phyloP scores from a whole-genome alignment of 2,113 vertebrate species.

The Nematolebias whitei region DNA sequence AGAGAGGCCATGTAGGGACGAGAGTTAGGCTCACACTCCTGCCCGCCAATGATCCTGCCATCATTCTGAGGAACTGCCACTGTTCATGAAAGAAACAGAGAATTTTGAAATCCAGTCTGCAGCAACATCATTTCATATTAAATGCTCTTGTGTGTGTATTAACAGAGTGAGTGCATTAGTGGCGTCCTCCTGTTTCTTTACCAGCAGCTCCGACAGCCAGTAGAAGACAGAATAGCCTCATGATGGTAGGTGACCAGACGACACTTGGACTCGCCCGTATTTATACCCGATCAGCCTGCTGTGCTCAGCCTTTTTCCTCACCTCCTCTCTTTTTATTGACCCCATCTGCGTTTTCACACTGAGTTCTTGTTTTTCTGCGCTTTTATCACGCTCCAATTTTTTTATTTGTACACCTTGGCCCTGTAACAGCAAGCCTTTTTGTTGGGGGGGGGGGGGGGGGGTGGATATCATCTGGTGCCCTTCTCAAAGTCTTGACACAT shows the following conservation, averaged over 20 bases:
- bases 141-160: neutral
- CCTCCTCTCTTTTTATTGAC: constrained; percentile 2
- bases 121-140: too few relatives aligned
- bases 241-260: constrained; percentile 61
- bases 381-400: constrained; percentile 33
- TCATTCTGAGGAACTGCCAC: constrained; percentile 65
- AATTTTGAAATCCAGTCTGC: too few relatives aligned
- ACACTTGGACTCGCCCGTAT: constrained; percentile 41
- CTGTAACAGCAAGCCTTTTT: neutral
- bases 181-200: constrained; percentile 31
- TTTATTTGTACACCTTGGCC: constrained; percentile 5
- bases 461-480: constrained; percentile 21
- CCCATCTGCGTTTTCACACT: constrained; percentile 6
- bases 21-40: constrained; percentile 64
- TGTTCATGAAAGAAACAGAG: constrained; percentile 17
- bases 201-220: constrained; percentile 74
- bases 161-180: neutral
- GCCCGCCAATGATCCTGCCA: constrained; percentile 71
- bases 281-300: constrained; percentile 43
- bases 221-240: constrained; percentile 69
- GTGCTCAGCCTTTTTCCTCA: neutral
- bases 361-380: neutral
- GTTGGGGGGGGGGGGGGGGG: too few relatives aligned
- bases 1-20: constrained; percentile 77
- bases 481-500: constrained; percentile 38